These are phyloP conservation scores for Salvelinus alpinus DNA, from an alignment of 2,113 vertebrate species.

Conservation along the genomic window DNA sequence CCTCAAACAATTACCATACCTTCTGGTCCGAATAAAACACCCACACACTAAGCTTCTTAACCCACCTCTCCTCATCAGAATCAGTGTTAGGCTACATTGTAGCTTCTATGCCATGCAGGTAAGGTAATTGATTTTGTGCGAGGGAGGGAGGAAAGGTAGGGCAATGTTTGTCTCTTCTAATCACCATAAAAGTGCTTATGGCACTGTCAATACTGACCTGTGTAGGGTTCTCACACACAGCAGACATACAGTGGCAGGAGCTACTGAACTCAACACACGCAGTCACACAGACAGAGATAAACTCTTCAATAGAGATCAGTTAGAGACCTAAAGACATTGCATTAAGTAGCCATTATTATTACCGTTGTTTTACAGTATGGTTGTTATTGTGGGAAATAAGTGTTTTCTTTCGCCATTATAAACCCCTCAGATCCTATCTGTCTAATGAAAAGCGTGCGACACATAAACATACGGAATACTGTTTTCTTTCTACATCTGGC, in stretches of 20 bases:
- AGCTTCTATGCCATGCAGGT: constrained; percentile 33
- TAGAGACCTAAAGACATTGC: no score
- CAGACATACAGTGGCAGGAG: not conserved
- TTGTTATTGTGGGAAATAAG: no score
- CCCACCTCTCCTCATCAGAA: constrained; percentile 39
- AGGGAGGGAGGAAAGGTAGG: constrained; percentile 23
- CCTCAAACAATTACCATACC: constrained; percentile 19
- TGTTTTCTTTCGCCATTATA: no score
- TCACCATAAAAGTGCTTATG: constrained; percentile 40
- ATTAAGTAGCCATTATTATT: no score
- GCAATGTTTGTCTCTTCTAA: constrained; percentile 55
- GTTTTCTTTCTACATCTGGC: no score
- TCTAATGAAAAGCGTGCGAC: no score
- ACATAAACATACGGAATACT: no score
- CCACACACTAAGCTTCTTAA: constrained; percentile 57
- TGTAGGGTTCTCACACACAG: constrained; percentile 44
- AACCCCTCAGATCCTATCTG: no score
- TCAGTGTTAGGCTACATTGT: constrained; percentile 40
- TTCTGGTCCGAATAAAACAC: constrained; percentile 34
- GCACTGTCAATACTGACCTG: constrained; percentile 50
- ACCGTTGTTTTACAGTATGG: no score
- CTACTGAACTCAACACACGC: constrained; percentile 19
- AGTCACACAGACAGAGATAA: not conserved
- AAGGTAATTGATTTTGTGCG: constrained; percentile 38
- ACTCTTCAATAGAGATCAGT: not conserved